A percentile compares a stretch with the other conserved stretches of the same genome.
Evolutionary conservation across 2,888 invertebrate genomes (phyloP).

Genomic region (Spodoptera exigua): DNA sequence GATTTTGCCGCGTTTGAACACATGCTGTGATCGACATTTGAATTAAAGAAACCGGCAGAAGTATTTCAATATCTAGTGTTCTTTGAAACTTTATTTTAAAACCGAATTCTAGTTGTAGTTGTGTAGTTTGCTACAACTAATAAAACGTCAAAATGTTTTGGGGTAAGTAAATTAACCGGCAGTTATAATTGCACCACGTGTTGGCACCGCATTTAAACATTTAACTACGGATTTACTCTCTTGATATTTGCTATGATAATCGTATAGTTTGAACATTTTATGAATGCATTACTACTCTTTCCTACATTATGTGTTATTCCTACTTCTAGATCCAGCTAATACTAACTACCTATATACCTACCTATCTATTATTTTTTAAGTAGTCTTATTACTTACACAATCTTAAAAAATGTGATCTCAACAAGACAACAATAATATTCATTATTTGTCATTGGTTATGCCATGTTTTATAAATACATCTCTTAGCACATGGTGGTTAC

Average conservation of each 20-base stretch:
- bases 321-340: not conserved
- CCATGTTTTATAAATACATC: too few relatives aligned
- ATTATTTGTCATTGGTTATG: too few relatives aligned
- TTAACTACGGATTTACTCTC: not conserved
- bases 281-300: not conserved
- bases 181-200: conserved; percentile 79
- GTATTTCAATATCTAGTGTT: conserved; percentile 23
- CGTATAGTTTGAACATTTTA: not conserved
- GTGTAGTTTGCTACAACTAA: too few relatives aligned
- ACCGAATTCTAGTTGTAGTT: conserved; percentile 22
- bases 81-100: conserved; percentile 16
- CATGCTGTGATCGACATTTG: conserved; percentile 45
- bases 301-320: not conserved
- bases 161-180: conserved; percentile 76
- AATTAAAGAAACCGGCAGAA: conserved; percentile 11
- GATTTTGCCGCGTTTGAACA: conserved; percentile 59
- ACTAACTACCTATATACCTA: too few relatives aligned
- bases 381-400: too few relatives aligned
- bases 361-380: too few relatives aligned
- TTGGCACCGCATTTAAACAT: conserved; percentile 51
- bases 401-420: too few relatives aligned
- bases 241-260: not conserved
- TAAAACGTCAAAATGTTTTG: conserved; percentile 81
- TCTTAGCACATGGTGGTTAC: conserved; percentile 37
- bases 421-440: too few relatives aligned